phyloP scores from a whole-genome alignment of 2,888 invertebrate genomes.

The Parapristionchus giblindavisi region DNA sequence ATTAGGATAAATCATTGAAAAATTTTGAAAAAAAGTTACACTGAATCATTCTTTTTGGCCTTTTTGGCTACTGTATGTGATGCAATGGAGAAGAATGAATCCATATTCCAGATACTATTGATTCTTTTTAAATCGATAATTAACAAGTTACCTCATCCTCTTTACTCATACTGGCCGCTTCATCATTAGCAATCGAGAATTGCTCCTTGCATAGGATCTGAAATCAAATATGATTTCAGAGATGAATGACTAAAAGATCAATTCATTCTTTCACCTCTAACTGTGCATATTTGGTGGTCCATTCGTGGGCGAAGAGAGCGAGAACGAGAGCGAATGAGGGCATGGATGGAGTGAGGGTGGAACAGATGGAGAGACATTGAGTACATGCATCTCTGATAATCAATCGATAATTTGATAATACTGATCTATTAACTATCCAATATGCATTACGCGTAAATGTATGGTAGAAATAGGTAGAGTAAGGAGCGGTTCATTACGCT shows the following conservation, averaged over 20 bases:
- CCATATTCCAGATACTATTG: no score
- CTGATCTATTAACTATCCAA: neutral
- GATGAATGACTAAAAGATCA: neutral
- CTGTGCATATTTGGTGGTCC: slow-evolving; percentile 17
- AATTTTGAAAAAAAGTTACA: no score
- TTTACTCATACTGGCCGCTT: slow-evolving; percentile 6
- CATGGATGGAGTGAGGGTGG: neutral
- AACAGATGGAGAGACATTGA: slow-evolving; percentile 15
- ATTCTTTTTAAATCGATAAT: no score
- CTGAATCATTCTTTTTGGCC: no score
- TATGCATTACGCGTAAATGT: neutral
- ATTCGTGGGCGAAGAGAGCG: slow-evolving; percentile 30
- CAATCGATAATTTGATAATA: neutral
- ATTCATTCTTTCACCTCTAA: slow-evolving; percentile 20
- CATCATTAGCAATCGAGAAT: slow-evolving; percentile 29
- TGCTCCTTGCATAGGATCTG: slow-evolving; percentile 34
- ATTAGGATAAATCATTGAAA: no score
- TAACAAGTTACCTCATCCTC: slow-evolving; percentile 34
- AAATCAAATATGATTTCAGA: neutral
- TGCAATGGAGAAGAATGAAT: no score
- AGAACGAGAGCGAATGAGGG: slow-evolving; percentile 36
- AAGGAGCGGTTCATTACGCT: no score
- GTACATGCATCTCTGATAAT: slow-evolving; percentile 15
- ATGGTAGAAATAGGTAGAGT: no score
- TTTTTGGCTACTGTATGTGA: no score